A percentile compares a stretch with the other conserved stretches of the same genome.
Conservation (phyloP, 2,888 invertebrate species). For the Aplocera efformata region DNA sequence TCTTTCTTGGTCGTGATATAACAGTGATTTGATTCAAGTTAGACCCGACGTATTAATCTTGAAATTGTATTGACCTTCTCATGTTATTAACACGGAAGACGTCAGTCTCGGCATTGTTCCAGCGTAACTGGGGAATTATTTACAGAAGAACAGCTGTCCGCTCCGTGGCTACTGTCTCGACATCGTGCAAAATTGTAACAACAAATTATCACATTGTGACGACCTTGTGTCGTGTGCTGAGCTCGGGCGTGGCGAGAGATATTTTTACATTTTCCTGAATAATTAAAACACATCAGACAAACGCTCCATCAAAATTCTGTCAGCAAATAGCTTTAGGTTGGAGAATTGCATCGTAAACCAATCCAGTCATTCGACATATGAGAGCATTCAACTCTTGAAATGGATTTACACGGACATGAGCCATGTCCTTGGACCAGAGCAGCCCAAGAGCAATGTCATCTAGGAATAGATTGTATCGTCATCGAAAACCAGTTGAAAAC, state of each 20-base stretch:
- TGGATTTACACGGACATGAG: slow-evolving; percentile 8
- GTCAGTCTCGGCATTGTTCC: slow-evolving; percentile 46
- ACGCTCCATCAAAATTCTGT: slow-evolving; percentile 5
- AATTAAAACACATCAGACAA: slow-evolving; percentile 11
- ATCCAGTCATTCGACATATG: slow-evolving; percentile 1
- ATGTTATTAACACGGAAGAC: slow-evolving; percentile 21
- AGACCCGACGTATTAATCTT: too few species aligned
- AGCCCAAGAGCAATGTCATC: slow-evolving; percentile 68
- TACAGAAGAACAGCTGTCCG: slow-evolving; percentile 39
- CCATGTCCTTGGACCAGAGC: slow-evolving; percentile 25
- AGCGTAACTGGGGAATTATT: slow-evolving; percentile 34
- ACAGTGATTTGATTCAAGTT: too few species aligned
- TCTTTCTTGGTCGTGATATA: too few species aligned
- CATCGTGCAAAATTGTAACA: slow-evolving; percentile 15
- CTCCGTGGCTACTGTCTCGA: slow-evolving; percentile 6
- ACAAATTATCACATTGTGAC: slow-evolving; percentile 25
- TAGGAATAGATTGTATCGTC: slow-evolving; percentile 61
- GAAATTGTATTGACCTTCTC: background rate
- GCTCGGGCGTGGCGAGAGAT: slow-evolving; percentile 14
- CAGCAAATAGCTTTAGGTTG: background rate
- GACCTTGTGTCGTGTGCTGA: slow-evolving; percentile 20
- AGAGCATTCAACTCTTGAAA: slow-evolving; percentile 13
- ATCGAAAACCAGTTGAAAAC: slow-evolving; percentile 57
- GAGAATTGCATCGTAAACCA: background rate
- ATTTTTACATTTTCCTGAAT: slow-evolving; percentile 25